Base-by-base conservation (phyloP, 2,113 vertebrate species). In the Myocastor coypus region DNA sequence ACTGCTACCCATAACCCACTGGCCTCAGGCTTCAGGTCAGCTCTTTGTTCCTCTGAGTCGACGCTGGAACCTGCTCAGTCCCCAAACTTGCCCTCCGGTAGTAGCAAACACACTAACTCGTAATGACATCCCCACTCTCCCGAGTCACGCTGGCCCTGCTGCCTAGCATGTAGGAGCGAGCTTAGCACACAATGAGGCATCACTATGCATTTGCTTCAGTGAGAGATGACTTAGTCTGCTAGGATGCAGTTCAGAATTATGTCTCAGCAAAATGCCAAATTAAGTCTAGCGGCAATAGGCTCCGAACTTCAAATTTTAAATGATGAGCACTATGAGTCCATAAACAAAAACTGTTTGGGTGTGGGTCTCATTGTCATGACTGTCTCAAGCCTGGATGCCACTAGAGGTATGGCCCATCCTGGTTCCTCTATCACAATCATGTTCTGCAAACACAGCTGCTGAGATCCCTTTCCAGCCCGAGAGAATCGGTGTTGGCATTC, bases 391-490 rank as follows among this genome's bases (percentile, higher is more conserved):
- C 10, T 14, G 46, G 5, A 16, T 17, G 3, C n/a, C 14, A 11
- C 46, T 69, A 2, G 52, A 26, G 55, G n/a, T 30, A 5, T 0
- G 24, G 2, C n/a, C 73, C 26, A 3, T 17, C 24, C 26, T 30
- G 4, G 17, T 0, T 64, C 37, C 40, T 1, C 0, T 5, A 24
- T 7, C n/a, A 59, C 0, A 20, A 10, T 1, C 46, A 34, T 34
- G 26, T 52, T 10, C 59, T 37, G 46, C 3, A 61, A 82, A 64
- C 6, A 3, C 57, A 40, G 37, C 34, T 32, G n/a, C 30, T 40
- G 32, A 75, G 80, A 50, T 28, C 24, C 26, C 26, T 22, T 14
- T 19, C 7, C n/a, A 92, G 26, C 83, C n/a, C 46, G 16, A 20
- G 32, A 90, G 9, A 81, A 59, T 55, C 81, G 64, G 40, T 40